Conservation (phyloP, 1,140 invertebrate genomes). For the Orchesella cincta region DNA sequence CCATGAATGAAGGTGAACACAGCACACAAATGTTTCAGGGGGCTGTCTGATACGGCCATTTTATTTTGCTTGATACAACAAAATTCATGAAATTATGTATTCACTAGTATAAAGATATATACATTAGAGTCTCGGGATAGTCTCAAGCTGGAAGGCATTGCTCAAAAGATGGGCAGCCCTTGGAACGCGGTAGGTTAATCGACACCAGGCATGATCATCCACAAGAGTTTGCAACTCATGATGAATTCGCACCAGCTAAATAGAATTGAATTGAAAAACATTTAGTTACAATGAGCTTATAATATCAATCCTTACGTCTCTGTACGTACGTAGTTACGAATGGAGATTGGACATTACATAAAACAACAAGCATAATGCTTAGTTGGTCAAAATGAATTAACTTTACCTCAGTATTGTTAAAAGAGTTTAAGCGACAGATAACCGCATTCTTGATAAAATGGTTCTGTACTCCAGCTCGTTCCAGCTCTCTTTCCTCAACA, state of each 20-base stretch:
- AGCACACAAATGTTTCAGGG: too few species aligned
- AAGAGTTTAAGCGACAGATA: background rate
- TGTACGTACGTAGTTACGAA: background rate
- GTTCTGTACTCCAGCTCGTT: background rate
- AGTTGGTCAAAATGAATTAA: background rate
- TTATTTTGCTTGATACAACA: too few species aligned
- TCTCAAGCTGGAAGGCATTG: too few species aligned
- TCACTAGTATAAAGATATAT: too few species aligned
- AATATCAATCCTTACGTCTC: too few species aligned
- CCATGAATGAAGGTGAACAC: too few species aligned
- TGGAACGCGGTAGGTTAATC: too few species aligned
- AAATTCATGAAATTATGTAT: too few species aligned
- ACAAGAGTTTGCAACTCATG: background rate
- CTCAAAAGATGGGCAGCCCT: too few species aligned
- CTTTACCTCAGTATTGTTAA: background rate
- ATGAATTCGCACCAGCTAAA: background rate
- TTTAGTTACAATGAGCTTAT: background rate
- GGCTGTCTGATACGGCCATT: too few species aligned
- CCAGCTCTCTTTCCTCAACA: background rate
- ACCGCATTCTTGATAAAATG: background rate
- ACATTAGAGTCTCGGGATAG: too few species aligned
- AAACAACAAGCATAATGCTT: background rate
- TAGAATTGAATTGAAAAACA: background rate
- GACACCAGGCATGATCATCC: too few species aligned
- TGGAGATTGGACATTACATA: background rate